Evolutionary conservation across 1,140 invertebrate species (phyloP).

Genomic region (Vanessa atalanta): DNA sequence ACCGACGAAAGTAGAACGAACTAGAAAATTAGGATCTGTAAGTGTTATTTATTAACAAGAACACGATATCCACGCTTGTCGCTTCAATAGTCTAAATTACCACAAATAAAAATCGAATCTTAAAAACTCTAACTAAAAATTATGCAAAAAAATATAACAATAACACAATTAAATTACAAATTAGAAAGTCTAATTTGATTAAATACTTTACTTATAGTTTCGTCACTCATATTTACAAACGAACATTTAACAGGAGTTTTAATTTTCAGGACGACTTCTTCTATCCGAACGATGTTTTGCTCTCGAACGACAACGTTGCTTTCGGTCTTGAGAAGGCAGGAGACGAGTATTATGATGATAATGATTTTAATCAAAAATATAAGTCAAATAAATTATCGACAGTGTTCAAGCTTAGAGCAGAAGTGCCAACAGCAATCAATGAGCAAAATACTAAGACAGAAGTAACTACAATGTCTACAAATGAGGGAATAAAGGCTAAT

Average conservation of each 20-base stretch:
- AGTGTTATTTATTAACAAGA: background rate
- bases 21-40: conserved; percentile 19
- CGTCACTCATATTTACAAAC: no score
- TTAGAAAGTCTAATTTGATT: no score
- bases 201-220: no score
- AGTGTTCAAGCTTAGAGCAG: background rate
- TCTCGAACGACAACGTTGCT: conserved; percentile 31
- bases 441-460: background rate
- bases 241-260: background rate
- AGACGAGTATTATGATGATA: conserved; percentile 12
- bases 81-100: no score
- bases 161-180: no score
- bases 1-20: conserved; percentile 1
- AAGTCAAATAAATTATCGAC: background rate
- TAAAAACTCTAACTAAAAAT: no score
- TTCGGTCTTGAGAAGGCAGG: conserved; percentile 46
- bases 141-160: no score
- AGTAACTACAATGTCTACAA: background rate
- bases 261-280: conserved; percentile 26
- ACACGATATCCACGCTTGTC: background rate
- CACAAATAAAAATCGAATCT: no score
- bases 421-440: conserved; percentile 12
- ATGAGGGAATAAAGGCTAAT: background rate
- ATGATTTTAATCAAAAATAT: background rate
- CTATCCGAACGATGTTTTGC: conserved; percentile 35